Percentiles rank a stretch among this genome's conserved stretches.
These are phyloP conservation scores for Lanistes nyassanus DNA, from an alignment of 1,140 invertebrate genomes.

Conservation along the genomic window DNA sequence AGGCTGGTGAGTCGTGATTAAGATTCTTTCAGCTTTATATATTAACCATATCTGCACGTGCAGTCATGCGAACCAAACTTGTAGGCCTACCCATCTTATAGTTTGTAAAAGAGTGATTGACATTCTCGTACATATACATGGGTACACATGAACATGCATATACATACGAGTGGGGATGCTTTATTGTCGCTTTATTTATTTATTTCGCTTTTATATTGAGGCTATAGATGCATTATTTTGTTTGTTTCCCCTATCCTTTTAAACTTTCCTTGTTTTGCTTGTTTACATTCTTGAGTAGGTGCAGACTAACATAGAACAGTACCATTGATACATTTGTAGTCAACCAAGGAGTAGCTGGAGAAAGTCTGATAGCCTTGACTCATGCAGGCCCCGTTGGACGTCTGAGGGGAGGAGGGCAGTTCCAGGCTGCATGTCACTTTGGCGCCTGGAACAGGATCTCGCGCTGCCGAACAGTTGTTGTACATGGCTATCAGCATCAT, in stretches of 20 bases:
- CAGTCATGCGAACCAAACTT: too few relatives aligned
- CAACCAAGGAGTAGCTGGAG: not conserved
- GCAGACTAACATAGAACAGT: not conserved
- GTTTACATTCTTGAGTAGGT: not conserved
- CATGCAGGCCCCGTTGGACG: not conserved
- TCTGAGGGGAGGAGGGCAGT: not conserved
- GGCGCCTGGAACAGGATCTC: not conserved
- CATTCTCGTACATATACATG: too few relatives aligned
- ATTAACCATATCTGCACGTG: too few relatives aligned
- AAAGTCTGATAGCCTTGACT: not conserved
- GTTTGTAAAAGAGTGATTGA: too few relatives aligned
- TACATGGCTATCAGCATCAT: not conserved
- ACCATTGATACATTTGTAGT: constrained; percentile 1
- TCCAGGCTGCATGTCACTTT: not conserved
- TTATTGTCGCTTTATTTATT: too few relatives aligned
- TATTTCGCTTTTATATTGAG: not conserved
- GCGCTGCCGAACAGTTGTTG: constrained; percentile 1
- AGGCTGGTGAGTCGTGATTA: too few relatives aligned
- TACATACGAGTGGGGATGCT: too few relatives aligned
- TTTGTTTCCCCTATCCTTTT: not conserved
- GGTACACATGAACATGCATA: not conserved
- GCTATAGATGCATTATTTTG: not conserved
- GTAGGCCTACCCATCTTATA: too few relatives aligned
- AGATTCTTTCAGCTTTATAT: too few relatives aligned
- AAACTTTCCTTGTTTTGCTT: not conserved